Conservation (phyloP, 2,113 vertebrate genomes). For the Cyprinus carpio region DNA sequence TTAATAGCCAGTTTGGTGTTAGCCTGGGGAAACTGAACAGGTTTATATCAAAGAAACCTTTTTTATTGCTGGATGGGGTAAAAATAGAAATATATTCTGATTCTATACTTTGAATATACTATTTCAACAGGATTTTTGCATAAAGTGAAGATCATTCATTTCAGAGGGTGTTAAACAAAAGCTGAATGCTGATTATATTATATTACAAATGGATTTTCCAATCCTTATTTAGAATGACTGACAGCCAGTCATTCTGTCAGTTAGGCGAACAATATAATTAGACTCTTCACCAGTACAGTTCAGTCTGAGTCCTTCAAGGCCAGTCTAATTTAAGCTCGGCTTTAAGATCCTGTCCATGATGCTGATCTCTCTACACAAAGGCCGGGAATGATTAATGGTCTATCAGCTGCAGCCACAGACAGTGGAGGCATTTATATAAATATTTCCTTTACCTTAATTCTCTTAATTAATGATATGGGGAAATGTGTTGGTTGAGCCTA, state of each 20-base stretch:
- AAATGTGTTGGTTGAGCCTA: slow-evolving; percentile 37
- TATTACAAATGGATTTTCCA: background rate
- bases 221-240: background rate
- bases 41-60: slow-evolving; percentile 13
- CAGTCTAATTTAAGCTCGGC: slow-evolving; percentile 20
- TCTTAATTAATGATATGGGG: slow-evolving; percentile 57
- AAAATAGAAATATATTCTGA: background rate
- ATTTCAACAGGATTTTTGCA: background rate
- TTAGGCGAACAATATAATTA: slow-evolving; percentile 10
- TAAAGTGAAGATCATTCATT: slow-evolving; percentile 1
- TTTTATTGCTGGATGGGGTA: slow-evolving; percentile 10
- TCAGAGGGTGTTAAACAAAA: slow-evolving; percentile 7
- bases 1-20: slow-evolving; percentile 37
- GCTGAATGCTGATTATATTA: slow-evolving; percentile 7
- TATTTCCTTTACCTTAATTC: slow-evolving; percentile 58
- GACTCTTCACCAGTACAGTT: slow-evolving; percentile 29
- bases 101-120: slow-evolving; percentile 6
- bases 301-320: slow-evolving; percentile 36
- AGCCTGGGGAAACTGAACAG: slow-evolving; percentile 40
- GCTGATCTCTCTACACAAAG: slow-evolving; percentile 34
- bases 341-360: slow-evolving; percentile 24
- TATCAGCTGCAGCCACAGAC: slow-evolving; percentile 34
- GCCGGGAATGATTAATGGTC: slow-evolving; percentile 50
- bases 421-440: slow-evolving; percentile 43
- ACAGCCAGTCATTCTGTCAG: background rate